Evolutionary conservation across 1,140 invertebrate genomes (phyloP).

Genomic region (Triops cancriformis): DNA sequence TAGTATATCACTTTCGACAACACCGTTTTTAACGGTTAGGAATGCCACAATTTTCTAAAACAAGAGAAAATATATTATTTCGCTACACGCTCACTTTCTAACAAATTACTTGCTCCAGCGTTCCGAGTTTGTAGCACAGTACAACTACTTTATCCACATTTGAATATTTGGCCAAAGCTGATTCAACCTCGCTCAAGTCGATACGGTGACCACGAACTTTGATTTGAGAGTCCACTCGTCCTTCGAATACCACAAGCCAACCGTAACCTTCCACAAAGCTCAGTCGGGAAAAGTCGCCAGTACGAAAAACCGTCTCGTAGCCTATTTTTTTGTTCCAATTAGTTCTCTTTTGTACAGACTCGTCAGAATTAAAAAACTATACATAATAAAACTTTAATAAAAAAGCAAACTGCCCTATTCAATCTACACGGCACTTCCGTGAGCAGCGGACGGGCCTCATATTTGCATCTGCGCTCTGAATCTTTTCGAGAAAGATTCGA

Average conservation of each 20-base stretch:
- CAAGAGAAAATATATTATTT: slow-evolving; percentile 25
- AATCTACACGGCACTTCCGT: too few relatives aligned
- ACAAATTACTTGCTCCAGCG: slow-evolving; percentile 49
- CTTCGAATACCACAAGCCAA: slow-evolving; percentile 52
- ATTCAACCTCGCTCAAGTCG: slow-evolving; percentile 68
- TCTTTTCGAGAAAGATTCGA: too few relatives aligned
- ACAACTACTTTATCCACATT: slow-evolving; percentile 58
- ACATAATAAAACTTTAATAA: too few relatives aligned
- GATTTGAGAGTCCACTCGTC: slow-evolving; percentile 73
- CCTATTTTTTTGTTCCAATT: not conserved
- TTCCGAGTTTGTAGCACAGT: slow-evolving; percentile 65
- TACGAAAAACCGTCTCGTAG: slow-evolving; percentile 23
- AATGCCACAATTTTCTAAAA: slow-evolving; percentile 64
- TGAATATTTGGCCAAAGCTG: slow-evolving; percentile 47
- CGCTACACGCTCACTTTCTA: not conserved
- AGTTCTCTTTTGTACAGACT: too few relatives aligned
- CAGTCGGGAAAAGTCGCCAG: slow-evolving; percentile 26
- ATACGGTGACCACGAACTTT: slow-evolving; percentile 80
- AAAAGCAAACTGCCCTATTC: too few relatives aligned
- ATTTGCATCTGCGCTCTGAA: too few relatives aligned
- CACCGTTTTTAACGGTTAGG: slow-evolving; percentile 48
- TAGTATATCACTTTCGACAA: slow-evolving; percentile 6
- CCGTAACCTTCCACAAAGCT: not conserved
- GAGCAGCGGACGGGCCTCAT: too few relatives aligned
- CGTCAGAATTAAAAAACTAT: too few relatives aligned